Conservation (phyloP, 1,140 invertebrate genomes). For the Hyles euphorbiae region DNA sequence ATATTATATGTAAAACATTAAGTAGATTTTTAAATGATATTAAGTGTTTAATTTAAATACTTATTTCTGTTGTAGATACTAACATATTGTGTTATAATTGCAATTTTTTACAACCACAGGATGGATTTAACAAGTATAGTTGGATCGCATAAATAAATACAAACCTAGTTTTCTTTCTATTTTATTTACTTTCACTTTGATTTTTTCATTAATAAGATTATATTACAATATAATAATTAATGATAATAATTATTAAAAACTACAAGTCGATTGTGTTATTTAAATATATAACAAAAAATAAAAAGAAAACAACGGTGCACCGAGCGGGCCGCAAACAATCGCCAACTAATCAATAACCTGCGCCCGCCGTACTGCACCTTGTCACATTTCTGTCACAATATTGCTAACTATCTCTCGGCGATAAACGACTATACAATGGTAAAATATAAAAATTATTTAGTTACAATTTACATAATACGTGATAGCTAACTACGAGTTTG, state of each 20-base stretch:
- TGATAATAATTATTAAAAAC: slow-evolving; percentile 74
- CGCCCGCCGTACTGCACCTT: slow-evolving; percentile 37
- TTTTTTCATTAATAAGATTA: slow-evolving; percentile 75
- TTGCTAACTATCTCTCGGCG: slow-evolving; percentile 59
- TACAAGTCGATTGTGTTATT: slow-evolving; percentile 72
- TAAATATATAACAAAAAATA: slow-evolving; percentile 74
- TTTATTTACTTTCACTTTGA: slow-evolving; percentile 72
- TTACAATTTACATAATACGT: slow-evolving; percentile 74
- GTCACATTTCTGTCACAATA: slow-evolving; percentile 55
- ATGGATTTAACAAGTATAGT: background rate
- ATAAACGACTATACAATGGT: slow-evolving; percentile 71
- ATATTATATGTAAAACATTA: background rate
- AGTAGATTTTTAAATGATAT: slow-evolving; percentile 3
- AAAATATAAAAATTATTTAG: slow-evolving; percentile 69
- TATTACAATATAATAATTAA: slow-evolving; percentile 75
- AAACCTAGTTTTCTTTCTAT: slow-evolving; percentile 58
- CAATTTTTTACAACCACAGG: too few species aligned
- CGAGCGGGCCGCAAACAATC: slow-evolving; percentile 31
- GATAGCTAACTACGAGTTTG: slow-evolving; percentile 71
- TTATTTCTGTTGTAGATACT: background rate
- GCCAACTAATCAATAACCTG: slow-evolving; percentile 26
- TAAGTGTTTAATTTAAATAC: background rate
- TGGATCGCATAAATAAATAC: slow-evolving; percentile 21
- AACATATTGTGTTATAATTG: too few species aligned
- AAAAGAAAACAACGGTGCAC: slow-evolving; percentile 62